Conservation (phyloP, 2,113 vertebrate species). For the Vireo altiloquus region DNA sequence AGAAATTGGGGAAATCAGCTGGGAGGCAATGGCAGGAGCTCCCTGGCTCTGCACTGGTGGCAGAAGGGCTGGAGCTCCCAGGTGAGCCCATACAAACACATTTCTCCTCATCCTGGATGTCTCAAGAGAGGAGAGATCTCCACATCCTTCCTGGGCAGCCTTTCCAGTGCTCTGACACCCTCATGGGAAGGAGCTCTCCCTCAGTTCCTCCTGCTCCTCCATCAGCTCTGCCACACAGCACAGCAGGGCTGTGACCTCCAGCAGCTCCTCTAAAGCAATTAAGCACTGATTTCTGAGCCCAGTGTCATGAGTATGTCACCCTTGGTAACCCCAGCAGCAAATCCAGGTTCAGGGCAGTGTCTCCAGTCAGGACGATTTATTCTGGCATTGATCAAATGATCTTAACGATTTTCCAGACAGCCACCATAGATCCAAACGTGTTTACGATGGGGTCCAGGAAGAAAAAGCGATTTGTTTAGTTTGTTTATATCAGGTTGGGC, state of each 20-base stretch:
- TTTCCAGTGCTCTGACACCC: neutral
- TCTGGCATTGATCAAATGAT: slow-evolving; percentile 38
- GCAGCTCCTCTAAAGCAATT: neutral
- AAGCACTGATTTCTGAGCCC: neutral
- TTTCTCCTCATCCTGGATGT: neutral
- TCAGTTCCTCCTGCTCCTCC: neutral
- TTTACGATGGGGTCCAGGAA: neutral
- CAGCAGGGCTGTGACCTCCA: neutral
- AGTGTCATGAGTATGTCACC: neutral
- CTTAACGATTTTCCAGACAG: slow-evolving; percentile 4
- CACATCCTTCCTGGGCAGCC: neutral
- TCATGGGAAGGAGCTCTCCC: neutral
- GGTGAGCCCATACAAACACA: accelerated
- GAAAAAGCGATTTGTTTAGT: slow-evolving; percentile 28
- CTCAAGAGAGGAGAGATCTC: neutral
- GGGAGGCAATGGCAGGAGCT: neutral
- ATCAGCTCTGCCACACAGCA: neutral
- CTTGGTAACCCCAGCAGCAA: neutral
- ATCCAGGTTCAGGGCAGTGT: neutral
- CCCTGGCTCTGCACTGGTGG: neutral
- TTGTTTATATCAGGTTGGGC: slow-evolving; percentile 22
- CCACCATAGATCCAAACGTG: neutral
- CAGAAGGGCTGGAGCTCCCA: neutral
- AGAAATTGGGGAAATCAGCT: neutral
- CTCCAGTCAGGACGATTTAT: slow-evolving; percentile 11